Evolutionary conservation across 2,888 invertebrate genomes (phyloP), one percentile per base, ranked within the genome.

Genomic region (Acleris sparsana): DNA sequence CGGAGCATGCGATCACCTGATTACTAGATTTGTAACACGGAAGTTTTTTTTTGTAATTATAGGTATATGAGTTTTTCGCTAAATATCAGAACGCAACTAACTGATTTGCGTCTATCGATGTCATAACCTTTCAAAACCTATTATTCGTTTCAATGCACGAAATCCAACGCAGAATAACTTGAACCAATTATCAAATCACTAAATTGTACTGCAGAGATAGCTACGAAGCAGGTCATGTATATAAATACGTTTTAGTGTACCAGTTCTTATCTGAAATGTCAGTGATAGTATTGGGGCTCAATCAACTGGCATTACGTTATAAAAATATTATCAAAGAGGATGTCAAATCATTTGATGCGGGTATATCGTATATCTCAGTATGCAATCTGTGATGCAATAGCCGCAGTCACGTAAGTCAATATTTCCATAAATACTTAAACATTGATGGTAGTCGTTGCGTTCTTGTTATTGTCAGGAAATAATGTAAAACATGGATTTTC

Each of bases 221-320:
- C 17, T 17, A 13, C 22, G 18, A 53, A 55, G 18, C 64, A 33
- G 64, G 59, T 39, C 59, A 59, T 5, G 48, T 64, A 17, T 56
- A 60, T 53, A 60, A 64, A 60, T 64, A 60, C 25, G n/a, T 18
- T 49, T 43, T 53, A 39, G 52, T 53, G 55, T 44, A 55, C 60
- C 39, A 16, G 51, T 65, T 65, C 60, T 65, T 55, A 65, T 60
- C 43, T 49, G 49, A 65, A 60, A 65, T 65, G 64, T 65, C 64
- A 65, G 29, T 63, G 63, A 59, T 53, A 65, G 49, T 60, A 65
- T 65, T 60, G 17, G 60, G 60, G 60, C 48, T 43, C 60, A 60
- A 49, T 49, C 39, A 48, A 33, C 48, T 33, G 49, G 39, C 58
- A 25, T 22, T 53, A 59, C 53, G 59, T 49, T 25, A 60, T 60